Evolutionary conservation across 2,888 invertebrate species (phyloP).

Genomic region (Cantharis rustica): DNA sequence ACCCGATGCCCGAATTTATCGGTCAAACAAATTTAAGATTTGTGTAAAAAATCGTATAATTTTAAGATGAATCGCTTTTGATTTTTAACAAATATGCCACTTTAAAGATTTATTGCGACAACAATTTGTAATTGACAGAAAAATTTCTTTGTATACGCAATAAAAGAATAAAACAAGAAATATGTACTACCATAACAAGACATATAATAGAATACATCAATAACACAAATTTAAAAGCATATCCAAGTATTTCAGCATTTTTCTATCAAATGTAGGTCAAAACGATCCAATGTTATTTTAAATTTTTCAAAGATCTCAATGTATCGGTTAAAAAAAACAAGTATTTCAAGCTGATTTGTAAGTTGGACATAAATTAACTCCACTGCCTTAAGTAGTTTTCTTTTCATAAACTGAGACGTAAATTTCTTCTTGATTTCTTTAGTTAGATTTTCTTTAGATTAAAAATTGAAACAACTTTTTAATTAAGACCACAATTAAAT

Average conservation of each 20-base stretch:
- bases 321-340: neutral
- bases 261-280: neutral
- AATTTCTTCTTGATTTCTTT: no score
- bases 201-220: neutral
- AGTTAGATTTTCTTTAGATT: no score
- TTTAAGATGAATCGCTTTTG: neutral
- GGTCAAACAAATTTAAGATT: neutral
- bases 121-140: neutral
- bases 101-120: neutral
- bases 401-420: no score
- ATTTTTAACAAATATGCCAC: neutral
- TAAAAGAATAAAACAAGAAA: neutral
- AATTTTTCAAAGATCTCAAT: neutral
- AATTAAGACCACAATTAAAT: no score
- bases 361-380: neutral
- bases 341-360: neutral
- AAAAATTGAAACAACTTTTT: no score
- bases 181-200: neutral
- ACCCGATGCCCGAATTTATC: neutral
- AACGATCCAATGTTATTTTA: neutral
- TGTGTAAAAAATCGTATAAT: neutral
- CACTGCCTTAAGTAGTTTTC: no score
- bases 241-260: neutral
- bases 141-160: neutral
- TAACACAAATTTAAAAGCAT: neutral